A percentile compares a stretch with the other conserved stretches of the same genome.
Evolutionary conservation across 1,140 invertebrate genomes (phyloP).

Genomic region (Temnothorax nylanderi): DNA sequence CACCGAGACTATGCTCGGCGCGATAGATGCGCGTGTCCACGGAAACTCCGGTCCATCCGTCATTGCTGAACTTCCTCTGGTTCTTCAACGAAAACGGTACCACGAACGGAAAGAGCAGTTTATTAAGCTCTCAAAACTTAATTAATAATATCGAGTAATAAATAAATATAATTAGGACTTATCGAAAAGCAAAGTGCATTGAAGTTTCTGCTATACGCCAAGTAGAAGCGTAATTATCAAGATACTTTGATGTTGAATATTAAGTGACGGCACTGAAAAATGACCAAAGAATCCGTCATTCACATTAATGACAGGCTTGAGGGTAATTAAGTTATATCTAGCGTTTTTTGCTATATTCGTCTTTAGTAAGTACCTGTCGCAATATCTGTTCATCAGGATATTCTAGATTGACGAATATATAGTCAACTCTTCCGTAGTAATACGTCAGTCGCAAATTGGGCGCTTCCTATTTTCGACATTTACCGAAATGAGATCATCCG

Average conservation of each 20-base stretch:
- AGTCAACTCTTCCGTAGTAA: background rate
- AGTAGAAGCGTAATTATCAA: background rate
- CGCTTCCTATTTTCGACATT: background rate
- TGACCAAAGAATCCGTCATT: background rate
- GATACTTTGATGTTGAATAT: background rate
- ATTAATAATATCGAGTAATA: background rate
- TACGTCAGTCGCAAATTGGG: background rate
- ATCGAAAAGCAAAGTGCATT: background rate
- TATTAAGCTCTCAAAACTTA: background rate
- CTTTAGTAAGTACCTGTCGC: background rate
- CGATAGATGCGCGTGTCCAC: slow-evolving; percentile 35
- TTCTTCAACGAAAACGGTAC: background rate
- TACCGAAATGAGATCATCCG: background rate
- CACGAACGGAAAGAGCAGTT: background rate
- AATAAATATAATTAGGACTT: background rate
- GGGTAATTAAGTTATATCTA: slow-evolving; percentile 2
- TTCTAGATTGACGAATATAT: background rate
- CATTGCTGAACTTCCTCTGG: slow-evolving; percentile 17
- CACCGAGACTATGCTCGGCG: slow-evolving; percentile 3
- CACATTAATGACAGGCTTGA: background rate
- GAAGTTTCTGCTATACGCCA: background rate
- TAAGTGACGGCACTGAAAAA: background rate
- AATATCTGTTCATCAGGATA: background rate
- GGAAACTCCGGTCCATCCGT: slow-evolving; percentile 48
- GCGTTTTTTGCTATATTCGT: background rate